Conservation (phyloP, 1,140 invertebrate species). For the Orchestia grillus region DNA sequence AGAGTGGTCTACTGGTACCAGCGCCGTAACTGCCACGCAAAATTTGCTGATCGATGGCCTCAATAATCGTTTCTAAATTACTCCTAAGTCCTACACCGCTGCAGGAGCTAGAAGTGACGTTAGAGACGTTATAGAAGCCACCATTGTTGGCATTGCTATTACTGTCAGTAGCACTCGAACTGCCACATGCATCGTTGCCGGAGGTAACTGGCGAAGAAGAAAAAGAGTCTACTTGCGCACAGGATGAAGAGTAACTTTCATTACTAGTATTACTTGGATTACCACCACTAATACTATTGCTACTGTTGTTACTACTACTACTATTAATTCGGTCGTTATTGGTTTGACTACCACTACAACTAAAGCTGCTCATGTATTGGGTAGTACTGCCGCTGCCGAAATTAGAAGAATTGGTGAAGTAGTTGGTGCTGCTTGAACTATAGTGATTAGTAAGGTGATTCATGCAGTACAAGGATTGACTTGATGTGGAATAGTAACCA, state of each 20-base stretch:
- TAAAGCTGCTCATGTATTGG: constrained; percentile 7
- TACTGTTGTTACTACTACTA: not conserved
- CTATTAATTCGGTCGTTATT: constrained; percentile 39
- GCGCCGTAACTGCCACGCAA: not conserved
- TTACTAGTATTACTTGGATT: not conserved
- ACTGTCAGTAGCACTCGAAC: not conserved
- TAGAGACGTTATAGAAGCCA: constrained; percentile 14
- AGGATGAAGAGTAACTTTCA: not conserved
- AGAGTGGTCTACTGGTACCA: not conserved
- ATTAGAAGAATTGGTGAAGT: constrained; percentile 3
- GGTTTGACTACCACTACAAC: constrained; percentile 41
- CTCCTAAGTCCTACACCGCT: not conserved
- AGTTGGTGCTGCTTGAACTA: constrained; percentile 38
- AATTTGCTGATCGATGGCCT: constrained; percentile 27
- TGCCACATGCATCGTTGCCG: not conserved
- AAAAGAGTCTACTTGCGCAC: constrained; percentile 10
- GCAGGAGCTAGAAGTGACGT: constrained; percentile 39
- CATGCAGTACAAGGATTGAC: constrained; percentile 45
- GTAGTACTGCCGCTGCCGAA: constrained; percentile 18
- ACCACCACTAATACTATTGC: not conserved
- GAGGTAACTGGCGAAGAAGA: not conserved
- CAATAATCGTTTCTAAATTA: constrained; percentile 46
- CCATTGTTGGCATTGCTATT: not conserved
- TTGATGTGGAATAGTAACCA: constrained; percentile 8
- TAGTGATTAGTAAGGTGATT: constrained; percentile 36